Percentiles rank a stretch among this genome's conserved stretches.
Conservation (phyloP, 2,888 invertebrate species). For the Pheosia tremula region DNA sequence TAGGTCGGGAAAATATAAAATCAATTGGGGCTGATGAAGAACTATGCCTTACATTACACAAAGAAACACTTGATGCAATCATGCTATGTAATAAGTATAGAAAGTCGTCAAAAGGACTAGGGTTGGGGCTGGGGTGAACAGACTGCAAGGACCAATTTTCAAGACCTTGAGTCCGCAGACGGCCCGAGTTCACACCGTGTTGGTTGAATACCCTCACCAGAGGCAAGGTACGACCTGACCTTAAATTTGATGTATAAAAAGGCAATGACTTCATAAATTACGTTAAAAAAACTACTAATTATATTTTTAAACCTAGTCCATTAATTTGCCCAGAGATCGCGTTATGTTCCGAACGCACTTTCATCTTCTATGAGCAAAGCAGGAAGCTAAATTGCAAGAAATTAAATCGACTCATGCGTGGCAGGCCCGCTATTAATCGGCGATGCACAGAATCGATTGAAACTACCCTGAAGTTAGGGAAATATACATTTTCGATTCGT, state of each 20-base stretch:
- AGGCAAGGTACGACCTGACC: constrained; percentile 35
- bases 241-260: background rate
- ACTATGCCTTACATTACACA: background rate
- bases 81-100: constrained; percentile 7
- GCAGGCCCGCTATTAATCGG: constrained; percentile 27
- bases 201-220: constrained; percentile 48
- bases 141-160: constrained; percentile 44
- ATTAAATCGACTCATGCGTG: constrained; percentile 58
- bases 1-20: background rate
- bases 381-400: constrained; percentile 61
- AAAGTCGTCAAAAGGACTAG: constrained; percentile 26
- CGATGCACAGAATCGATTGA: no score
- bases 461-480: no score
- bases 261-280: no score
- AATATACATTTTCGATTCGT: no score
- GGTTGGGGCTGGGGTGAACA: constrained; percentile 37
- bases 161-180: constrained; percentile 55
- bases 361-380: constrained; percentile 50
- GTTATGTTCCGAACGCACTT: constrained; percentile 38
- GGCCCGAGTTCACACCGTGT: constrained; percentile 39
- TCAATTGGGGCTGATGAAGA: background rate
- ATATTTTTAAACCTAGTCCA: background rate
- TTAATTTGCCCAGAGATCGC: background rate
- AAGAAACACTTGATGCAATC: constrained; percentile 5
- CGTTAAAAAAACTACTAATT: no score